Base-by-base conservation (phyloP, 2,797 vertebrate species). In the Sebastolobus alascanus region DNA sequence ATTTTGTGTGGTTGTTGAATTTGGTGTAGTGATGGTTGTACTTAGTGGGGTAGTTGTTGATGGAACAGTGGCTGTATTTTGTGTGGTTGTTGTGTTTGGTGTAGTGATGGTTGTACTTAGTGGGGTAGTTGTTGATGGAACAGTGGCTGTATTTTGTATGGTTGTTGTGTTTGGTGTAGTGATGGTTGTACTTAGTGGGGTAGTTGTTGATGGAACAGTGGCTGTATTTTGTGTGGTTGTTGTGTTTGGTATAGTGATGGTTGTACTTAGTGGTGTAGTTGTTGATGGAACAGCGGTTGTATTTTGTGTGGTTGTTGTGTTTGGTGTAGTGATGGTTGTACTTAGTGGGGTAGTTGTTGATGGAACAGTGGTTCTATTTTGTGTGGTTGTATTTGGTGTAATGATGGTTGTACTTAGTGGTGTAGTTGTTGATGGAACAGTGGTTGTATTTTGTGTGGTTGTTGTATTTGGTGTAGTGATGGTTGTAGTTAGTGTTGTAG, bases 381-480 rank as follows among this genome's bases (percentile, higher is more conserved):
- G 8, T 20, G 31, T 35, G 5, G 58, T 18, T 4, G 22, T 8
- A 4, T 8, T 4, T 5, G 6, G 31, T 25, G 4, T 55, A 14
- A n/a, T 20, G 0, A 25, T 20, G 31, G 10, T 8, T 40, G 59
- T n/a, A 5, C 6, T 37, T 63, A 20, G 0, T 31, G 25, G 12
- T 1, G 25, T 31, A 4, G 63, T 40, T 8, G 22, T 9, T 5
- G 38, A 5, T 2, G 13, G 12, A 13, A 0, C 29, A 9, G 2
- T 18, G 1, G 8, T 46, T 6, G 31, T 10, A 18, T 0, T 31
- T 59, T 6, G 14, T 35, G 33, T 1, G 6, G 35, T 33, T 20
- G 59, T 12, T 20, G 18, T 61, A 6, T 20, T 13, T 20, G 10
- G 20, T 35, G 43, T 25, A 20, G 16, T 67, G 20, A n/a, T n/a